phyloP scores from a whole-genome alignment of 2,888 invertebrate genomes.

The Synergus japonicus region DNA sequence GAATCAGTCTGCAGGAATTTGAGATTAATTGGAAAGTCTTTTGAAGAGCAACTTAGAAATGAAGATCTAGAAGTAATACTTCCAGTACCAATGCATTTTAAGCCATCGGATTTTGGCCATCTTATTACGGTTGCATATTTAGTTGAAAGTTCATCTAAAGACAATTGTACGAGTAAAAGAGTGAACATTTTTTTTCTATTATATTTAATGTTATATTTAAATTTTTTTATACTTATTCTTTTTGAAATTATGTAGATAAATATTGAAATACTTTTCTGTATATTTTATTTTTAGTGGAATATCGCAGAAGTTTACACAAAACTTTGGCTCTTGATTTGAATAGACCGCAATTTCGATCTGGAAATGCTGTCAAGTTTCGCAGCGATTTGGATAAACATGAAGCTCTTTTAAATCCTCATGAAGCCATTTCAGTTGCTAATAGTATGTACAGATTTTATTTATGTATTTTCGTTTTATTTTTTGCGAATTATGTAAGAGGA shows the following conservation, averaged over 20 bases:
- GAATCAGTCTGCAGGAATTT: slow-evolving; percentile 87
- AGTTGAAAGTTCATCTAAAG: slow-evolving; percentile 82
- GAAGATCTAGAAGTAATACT: slow-evolving; percentile 79
- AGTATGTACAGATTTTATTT: slow-evolving; percentile 59
- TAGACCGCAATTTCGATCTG: slow-evolving; percentile 87
- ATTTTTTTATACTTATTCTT: background rate
- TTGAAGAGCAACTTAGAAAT: slow-evolving; percentile 80
- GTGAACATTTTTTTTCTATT: slow-evolving; percentile 4
- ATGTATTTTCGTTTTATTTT: slow-evolving; percentile 36
- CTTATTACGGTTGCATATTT: slow-evolving; percentile 88
- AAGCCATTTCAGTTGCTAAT: slow-evolving; percentile 77
- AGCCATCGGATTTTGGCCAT: slow-evolving; percentile 85
- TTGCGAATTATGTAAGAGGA: background rate
- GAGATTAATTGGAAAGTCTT: slow-evolving; percentile 82
- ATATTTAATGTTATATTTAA: background rate
- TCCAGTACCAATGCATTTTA: slow-evolving; percentile 87
- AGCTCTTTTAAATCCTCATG: slow-evolving; percentile 87
- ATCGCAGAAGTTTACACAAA: slow-evolving; percentile 85
- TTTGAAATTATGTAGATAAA: background rate
- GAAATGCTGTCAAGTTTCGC: slow-evolving; percentile 82
- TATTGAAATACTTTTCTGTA: slow-evolving; percentile 38
- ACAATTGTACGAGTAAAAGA: slow-evolving; percentile 80
- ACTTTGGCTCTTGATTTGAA: slow-evolving; percentile 84
- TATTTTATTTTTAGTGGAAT: slow-evolving; percentile 79
- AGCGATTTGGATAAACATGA: slow-evolving; percentile 76